Base-by-base conservation (phyloP, 2,888 invertebrate genomes). In the Acanthosoma haemorrhoidale region DNA sequence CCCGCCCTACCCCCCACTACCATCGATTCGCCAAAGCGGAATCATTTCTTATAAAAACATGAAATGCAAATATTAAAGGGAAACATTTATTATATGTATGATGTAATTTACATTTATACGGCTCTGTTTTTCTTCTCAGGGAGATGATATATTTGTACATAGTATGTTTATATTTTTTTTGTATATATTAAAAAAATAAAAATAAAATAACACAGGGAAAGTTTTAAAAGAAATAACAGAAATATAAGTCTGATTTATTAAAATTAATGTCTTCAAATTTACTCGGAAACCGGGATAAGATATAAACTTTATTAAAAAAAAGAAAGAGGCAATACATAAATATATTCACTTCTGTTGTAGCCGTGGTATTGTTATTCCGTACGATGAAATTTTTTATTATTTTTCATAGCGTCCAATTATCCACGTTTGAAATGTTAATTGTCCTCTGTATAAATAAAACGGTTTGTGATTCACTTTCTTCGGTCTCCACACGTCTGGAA, bases 31-130 rank as follows among this genome's bases (percentile, higher is more conserved):
- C 36, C 18, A 16, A n/a, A n/a, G 32, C 36, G 15, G 38, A 16
- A 61, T 61, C 36, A 61, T 61, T 61, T 61, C 36, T 36, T 34
- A 61, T 61, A 32, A 61, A 61, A 51, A 51, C 51, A 51, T 51
- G 51, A 51, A 51, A 51, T 51, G 29, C 51, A 51, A 51, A 51
- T 51, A 51, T 51, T 51, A 51, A 51, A 51, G 51, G 51, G 21
- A 51, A 51, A 51, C 51, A 13, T 51, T 51, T 51, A 51, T 51
- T 25, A 51, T 51, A 51, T 51, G n/a, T 51, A 51, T 51, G 25
- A 21, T 25, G 29, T 51, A 51, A 51, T 51, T 51, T 51, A 51
- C 51, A 51, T 51, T 51, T 25, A 13, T n/a, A n/a, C n/a, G n/a
- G n/a, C 51, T n/a, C 25, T 25, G n/a, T 21, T 51, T 51, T 51